These are phyloP conservation scores for Anastatus disparis DNA, from an alignment of 1,140 invertebrate species.

Conservation along the genomic window DNA sequence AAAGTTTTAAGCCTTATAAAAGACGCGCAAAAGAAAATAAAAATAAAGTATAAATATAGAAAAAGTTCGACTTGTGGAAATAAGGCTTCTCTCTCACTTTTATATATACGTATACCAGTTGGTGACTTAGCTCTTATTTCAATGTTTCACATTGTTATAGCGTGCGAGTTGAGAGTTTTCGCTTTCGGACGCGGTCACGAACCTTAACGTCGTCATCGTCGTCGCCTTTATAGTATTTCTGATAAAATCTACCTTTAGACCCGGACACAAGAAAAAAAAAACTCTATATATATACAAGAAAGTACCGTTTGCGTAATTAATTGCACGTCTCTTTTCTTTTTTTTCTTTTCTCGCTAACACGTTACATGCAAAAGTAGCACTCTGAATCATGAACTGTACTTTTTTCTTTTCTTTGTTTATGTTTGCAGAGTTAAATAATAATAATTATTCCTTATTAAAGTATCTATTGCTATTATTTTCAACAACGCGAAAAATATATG, in stretches of 20 bases:
- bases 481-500: too few relatives aligned
- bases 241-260: neutral
- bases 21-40: neutral
- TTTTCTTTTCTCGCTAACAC: too few relatives aligned
- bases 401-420: too few relatives aligned
- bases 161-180: neutral
- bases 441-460: too few relatives aligned
- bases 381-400: too few relatives aligned
- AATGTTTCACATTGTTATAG: neutral
- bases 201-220: neutral
- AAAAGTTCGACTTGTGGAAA: too few relatives aligned
- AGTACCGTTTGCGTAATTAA: conserved; percentile 14
- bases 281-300: neutral
- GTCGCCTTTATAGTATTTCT: neutral
- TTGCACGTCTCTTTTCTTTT: neutral
- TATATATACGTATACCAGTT: too few relatives aligned
- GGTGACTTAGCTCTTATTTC: too few relatives aligned
- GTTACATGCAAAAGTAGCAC: too few relatives aligned
- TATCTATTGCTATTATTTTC: too few relatives aligned
- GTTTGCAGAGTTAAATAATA: too few relatives aligned
- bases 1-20: too few relatives aligned
- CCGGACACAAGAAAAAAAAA: neutral
- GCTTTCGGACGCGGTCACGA: conserved; percentile 16
- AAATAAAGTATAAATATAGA: neutral
- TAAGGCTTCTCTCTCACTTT: conserved; percentile 12